Percentiles rank a stretch among this genome's conserved stretches.
These are phyloP conservation scores for Trachelus tabidus DNA, from an alignment of 2,888 invertebrate genomes.

Conservation along the genomic window DNA sequence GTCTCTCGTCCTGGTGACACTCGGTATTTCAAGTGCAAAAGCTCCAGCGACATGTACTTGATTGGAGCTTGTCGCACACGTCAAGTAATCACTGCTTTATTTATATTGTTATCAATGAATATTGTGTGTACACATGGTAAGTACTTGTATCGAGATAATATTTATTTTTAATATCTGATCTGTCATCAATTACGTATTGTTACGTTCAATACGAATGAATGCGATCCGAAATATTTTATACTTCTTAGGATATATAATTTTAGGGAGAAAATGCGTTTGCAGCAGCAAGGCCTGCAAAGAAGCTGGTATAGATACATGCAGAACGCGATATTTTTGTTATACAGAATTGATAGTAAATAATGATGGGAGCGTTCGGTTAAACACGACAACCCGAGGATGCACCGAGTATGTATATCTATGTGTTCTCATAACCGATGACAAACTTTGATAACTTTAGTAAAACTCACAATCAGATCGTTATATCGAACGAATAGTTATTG, in stretches of 20 bases:
- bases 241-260: not conserved
- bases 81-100: not conserved
- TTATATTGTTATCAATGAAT: constrained; percentile 19
- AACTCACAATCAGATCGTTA: not conserved
- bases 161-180: not conserved
- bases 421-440: not conserved
- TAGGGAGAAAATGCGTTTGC: constrained; percentile 52
- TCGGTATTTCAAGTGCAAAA: not conserved
- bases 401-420: constrained; percentile 44
- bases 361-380: constrained; percentile 31
- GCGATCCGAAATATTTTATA: not conserved
- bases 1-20: constrained; percentile 47
- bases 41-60: not conserved
- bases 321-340: constrained; percentile 51
- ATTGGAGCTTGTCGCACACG: not conserved
- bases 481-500: not conserved
- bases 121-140: constrained; percentile 29
- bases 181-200: not conserved
- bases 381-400: constrained; percentile 47
- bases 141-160: constrained; percentile 12
- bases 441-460: not conserved
- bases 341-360: constrained; percentile 46
- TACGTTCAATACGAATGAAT: not conserved
- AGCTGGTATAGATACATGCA: constrained; percentile 46
- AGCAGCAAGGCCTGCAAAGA: constrained; percentile 53